Evolutionary conservation across 2,113 vertebrate genomes (phyloP), one percentile per base, ranked within the genome.

Genomic region (Saimiri boliviensis): DNA sequence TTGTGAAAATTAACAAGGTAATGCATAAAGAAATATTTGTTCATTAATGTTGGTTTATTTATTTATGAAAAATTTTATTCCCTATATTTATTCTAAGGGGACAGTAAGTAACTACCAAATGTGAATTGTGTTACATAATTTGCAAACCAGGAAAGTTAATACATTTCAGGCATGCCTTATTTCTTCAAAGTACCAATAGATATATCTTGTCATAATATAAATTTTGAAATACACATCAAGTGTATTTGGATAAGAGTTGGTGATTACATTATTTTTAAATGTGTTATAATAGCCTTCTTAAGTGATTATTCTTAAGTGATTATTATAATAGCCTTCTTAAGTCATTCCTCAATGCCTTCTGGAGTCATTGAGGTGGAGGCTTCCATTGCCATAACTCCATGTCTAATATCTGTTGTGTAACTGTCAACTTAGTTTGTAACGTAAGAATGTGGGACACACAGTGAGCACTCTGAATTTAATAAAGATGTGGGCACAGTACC

Each of bases 361-460:
- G 8, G 14, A 35, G 30, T 70, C 14, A 81, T 0, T 21, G 86
- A 89, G 54, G 30, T 9, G 11, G 21, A 79, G 27, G 54, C 6
- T 21, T 47, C 5, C 40, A 0, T 45, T 87, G 16, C 2, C 6
- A 32, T 58, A n/a, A 74, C 0, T 11, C 20, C 2, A 0, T n/a
- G 1, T 45, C 13, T 68, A 80, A 27, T 45, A 54, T 66, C 32
- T 77, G 13, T 47, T 82, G 21, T 60, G 0, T 47, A 52, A 68
- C 32, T 84, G 56, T 81, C n/a, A 71, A 71, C 42, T 56, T 58
- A 56, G 79, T 45, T 74, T 93, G 70, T 56, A 70, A 86, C 27
- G 27, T 19, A 90, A 87, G 11, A 73, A 84, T 23, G 3, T 81
- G 40, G n/a, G 12, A 8, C 35, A 66, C 25, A 14, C 52, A 77